A percentile compares a stretch with the other conserved stretches of the same genome.
Evolutionary conservation across 1,140 invertebrate species (phyloP).

Genomic region (Ridgeia piscesae): DNA sequence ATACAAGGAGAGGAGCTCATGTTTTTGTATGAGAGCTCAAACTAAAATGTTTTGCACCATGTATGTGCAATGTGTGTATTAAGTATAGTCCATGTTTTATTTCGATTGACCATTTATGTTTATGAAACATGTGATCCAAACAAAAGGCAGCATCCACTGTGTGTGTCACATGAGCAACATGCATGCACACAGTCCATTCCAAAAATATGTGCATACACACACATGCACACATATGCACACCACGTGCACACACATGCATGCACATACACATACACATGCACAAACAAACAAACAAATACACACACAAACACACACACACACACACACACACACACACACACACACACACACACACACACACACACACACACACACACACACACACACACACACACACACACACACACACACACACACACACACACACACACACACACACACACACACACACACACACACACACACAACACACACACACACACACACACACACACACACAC

Average conservation of each 20-base stretch:
- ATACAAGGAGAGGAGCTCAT: not conserved
- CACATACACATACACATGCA: not conserved
- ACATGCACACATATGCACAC: no score
- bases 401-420: conserved; percentile 11
- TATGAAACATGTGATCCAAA: not conserved
- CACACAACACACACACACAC: not conserved
- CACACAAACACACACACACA: no score
- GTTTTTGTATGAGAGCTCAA: not conserved
- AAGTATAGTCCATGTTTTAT: no score
- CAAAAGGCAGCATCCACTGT: not conserved
- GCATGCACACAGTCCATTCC: not conserved
- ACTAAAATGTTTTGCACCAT: not conserved
- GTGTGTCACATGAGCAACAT: not conserved
- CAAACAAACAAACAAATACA: not conserved
- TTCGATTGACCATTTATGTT: no score
- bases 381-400: conserved; percentile 2
- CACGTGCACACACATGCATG: not conserved
- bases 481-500: conserved; percentile 11
- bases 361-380: not conserved
- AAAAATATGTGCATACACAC: no score
- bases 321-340: not conserved
- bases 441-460: not conserved
- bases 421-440: not conserved
- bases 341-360: not conserved
- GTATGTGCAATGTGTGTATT: not conserved